Evolutionary conservation across 1,140 invertebrate species (phyloP), one percentile per base, ranked within the genome.

Genomic region (Papilio glaucus): DNA sequence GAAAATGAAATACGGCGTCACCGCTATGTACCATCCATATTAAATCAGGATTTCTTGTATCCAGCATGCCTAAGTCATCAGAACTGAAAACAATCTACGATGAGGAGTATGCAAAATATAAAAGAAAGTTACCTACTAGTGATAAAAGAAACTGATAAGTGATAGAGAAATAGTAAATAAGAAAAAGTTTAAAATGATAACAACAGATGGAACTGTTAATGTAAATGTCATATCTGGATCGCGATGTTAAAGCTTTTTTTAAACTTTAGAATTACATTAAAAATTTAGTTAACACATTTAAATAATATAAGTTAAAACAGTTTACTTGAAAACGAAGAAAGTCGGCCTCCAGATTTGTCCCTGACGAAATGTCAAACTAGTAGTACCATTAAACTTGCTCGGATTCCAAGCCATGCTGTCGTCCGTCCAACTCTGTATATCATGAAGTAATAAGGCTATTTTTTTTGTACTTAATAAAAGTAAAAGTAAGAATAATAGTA

Each of bases 311-410:
- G 4, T 39, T 4, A 33, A 65, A 70, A 60, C 74, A 15, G 1
- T 15, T 76, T 85, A 92, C 90, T 92, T 90, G 70, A 78, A 85
- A 24, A 87, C 80, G 29, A 81, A 80, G 42, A 89, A 90, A 6
- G 73, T 79, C 0, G 90, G 90, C 24, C 74, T 85, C 90, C 90
- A 92, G 39, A 92, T 88, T 78, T 92, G 86, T 37, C 87, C 88
- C 67, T 85, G 85, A 7, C 87, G 81, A 71, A 91, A 88, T 10
- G 77, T 81, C 0, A 92, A 49, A n/a, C 53, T 77, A 0, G 73
- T 79, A 1, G 83, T 88, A 3, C 78, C 79, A 45, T 89, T 87
- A 73, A 84, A 90, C 76, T 91, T 91, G 33, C 24, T 72, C 7
- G 89, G 88, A 72, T 89, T 84, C 89, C 90, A 92, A 0, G 89